Percentiles rank a stretch among this genome's conserved stretches.
phyloP scores from a whole-genome alignment of 1,140 invertebrate genomes.

The Leptinotarsa defecta region DNA sequence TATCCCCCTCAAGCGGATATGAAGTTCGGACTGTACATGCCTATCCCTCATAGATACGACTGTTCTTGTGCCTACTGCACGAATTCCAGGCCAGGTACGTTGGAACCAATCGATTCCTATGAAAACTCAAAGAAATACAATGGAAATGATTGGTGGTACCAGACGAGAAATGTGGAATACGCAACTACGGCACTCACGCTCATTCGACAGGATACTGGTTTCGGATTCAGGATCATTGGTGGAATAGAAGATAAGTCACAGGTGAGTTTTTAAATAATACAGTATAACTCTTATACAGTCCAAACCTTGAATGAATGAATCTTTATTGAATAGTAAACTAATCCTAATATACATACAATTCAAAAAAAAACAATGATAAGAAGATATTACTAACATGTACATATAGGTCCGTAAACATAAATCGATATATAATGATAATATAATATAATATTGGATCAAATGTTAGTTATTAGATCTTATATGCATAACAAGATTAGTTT shows the following conservation, averaged over 20 bases:
- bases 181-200: conserved; percentile 79
- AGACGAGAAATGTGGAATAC: conserved; percentile 59
- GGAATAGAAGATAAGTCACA: conserved; percentile 97
- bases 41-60: conserved; percentile 49
- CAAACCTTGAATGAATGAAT: too few relatives aligned
- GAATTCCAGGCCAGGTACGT: conserved; percentile 39
- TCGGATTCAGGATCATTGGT: conserved; percentile 98
- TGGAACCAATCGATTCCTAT: conserved; percentile 40
- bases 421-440: too few relatives aligned
- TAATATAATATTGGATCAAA: too few relatives aligned
- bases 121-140: conserved; percentile 44
- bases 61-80: conserved; percentile 53
- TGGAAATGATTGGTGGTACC: conserved; percentile 46
- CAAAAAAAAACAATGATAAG: too few relatives aligned
- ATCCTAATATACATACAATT: too few relatives aligned
- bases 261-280: conserved; percentile 56
- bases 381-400: too few relatives aligned
- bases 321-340: too few relatives aligned
- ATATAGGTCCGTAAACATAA: too few relatives aligned
- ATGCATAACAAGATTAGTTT: too few relatives aligned
- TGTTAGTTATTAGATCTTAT: too few relatives aligned
- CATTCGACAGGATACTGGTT: conserved; percentile 82
- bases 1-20: conserved; percentile 46
- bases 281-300: too few relatives aligned
- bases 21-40: conserved; percentile 48